Conservation (phyloP, 2,888 invertebrate genomes). For the Drosophila subquinaria region DNA sequence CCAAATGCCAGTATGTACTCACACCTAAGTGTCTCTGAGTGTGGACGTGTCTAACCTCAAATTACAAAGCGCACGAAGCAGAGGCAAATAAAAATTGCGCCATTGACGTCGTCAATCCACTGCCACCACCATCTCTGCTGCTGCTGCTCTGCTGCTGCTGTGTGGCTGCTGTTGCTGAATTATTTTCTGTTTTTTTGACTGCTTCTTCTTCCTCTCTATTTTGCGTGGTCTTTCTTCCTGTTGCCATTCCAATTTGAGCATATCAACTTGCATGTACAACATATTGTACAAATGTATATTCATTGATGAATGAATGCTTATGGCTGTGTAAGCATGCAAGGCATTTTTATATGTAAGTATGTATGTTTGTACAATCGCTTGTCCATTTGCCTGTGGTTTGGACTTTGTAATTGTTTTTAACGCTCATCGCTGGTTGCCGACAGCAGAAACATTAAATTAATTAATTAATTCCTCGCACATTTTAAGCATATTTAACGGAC, state of each 20-base stretch:
- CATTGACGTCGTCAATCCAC: constrained; percentile 35
- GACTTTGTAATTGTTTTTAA: constrained; percentile 64
- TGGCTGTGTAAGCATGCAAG: too few species aligned
- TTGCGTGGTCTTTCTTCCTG: constrained; percentile 50
- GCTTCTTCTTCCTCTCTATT: constrained; percentile 24
- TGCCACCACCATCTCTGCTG: constrained; percentile 26
- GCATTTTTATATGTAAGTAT: not conserved
- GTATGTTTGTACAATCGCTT: constrained; percentile 10
- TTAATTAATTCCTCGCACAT: constrained; percentile 69
- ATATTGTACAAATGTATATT: constrained; percentile 10
- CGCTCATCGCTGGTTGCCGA: constrained; percentile 34
- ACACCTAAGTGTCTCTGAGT: constrained; percentile 9
- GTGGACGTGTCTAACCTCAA: constrained; percentile 60
- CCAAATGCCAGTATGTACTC: constrained; percentile 35
- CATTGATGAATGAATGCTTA: not conserved
- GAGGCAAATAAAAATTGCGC: constrained; percentile 41
- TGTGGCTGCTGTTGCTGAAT: constrained; percentile 28
- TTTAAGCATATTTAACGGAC: constrained; percentile 52
- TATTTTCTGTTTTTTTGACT: constrained; percentile 31
- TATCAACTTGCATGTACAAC: not conserved
- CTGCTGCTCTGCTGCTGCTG: constrained; percentile 2
- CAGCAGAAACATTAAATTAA: constrained; percentile 63
- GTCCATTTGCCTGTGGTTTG: constrained; percentile 45
- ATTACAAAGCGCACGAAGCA: constrained; percentile 46
- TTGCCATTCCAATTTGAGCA: constrained; percentile 26